Percentiles rank a stretch among this genome's conserved stretches.
Evolutionary conservation across 2,797 vertebrate genomes (phyloP).

Genomic region (Leuciscus waleckii): DNA sequence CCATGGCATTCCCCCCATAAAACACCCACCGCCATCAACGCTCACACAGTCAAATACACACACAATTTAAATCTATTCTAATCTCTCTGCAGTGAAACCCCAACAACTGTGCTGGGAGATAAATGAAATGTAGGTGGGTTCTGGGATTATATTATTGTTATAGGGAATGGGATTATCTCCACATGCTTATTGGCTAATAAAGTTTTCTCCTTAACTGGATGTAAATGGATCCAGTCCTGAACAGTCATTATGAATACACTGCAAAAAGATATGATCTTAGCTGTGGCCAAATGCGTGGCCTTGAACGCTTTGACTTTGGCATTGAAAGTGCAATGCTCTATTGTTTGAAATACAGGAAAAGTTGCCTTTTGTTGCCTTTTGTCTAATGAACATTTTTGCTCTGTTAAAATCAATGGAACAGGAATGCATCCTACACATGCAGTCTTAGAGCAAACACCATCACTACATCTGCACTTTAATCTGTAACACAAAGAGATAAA

Average conservation of each 20-base stretch:
- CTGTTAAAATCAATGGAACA: not conserved
- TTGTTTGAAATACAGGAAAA: not conserved
- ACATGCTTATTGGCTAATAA: constrained; percentile 51
- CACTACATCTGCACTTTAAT: not conserved
- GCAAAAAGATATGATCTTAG: constrained; percentile 56
- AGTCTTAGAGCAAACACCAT: not conserved
- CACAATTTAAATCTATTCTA: constrained; percentile 44
- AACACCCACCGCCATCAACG: constrained; percentile 22
- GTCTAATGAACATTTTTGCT: not conserved
- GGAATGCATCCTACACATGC: not conserved
- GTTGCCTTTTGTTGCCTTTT: not conserved
- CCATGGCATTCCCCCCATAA: constrained; percentile 35
- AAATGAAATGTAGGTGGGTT: constrained; percentile 41
- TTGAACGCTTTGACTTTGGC: not conserved
- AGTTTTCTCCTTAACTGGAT: constrained; percentile 52
- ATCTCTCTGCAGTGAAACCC: constrained; percentile 43
- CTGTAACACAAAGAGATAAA: not conserved
- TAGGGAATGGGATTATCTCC: constrained; percentile 44
- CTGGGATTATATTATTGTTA: constrained; percentile 26
- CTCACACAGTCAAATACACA: constrained; percentile 19
- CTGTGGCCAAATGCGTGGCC: constrained; percentile 58
- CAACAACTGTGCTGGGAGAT: constrained; percentile 49
- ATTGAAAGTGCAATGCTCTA: not conserved
- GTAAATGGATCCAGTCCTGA: constrained; percentile 43
- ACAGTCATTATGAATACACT: constrained; percentile 42